Evolutionary conservation across 2,888 invertebrate species (phyloP), one percentile per base, ranked within the genome.

Genomic region (Bursaphelenchus okinawaensis): DNA sequence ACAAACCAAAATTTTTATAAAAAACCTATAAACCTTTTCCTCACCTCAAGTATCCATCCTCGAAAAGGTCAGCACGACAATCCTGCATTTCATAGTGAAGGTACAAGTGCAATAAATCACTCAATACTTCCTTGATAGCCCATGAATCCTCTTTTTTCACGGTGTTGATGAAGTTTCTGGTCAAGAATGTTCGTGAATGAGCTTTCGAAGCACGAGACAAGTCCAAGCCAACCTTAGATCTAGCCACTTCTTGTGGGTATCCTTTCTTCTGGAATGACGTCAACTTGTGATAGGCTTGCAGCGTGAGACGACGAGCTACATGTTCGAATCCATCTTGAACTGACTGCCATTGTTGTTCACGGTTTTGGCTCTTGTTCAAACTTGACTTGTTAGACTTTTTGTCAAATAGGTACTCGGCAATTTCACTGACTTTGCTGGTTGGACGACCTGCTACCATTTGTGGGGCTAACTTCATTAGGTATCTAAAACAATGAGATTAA

Each of bases 171-270:
- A 89, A 92, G 4, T 88, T 89, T 52, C 88, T 86, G 3, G 92
- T 88, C 12, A 93, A 84, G 81, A 91, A 90, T 23, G 89, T 88
- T 61, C 92, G 88, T 77, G 91, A 91, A 82, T 93, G 93, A 0
- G 91, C 88, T 86, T 91, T 90, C 0, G 93, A 90, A 7, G 92
- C 91, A 55, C 71, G 67, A 16, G 67, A 71, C 57, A 75, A 52
- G 26, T 74, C 77, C 7, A 78, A 73, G 4, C 71, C 68, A 19
- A 68, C 52, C 22, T 77, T 66, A 52, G 75, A 74, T 77, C 78
- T 78, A 0, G 78, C 78, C 7, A 63, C 54, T 19, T 72, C 73
- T 26, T 63, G 68, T 7, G 64, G 20, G 8, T 61, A 23, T 16
- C 67, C 71, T 0, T 29, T 24, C 40, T 64, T 60, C 52, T 73